Evolutionary conservation across 2,113 vertebrate species (phyloP).

Genomic region (Lanius ludovicianus): DNA sequence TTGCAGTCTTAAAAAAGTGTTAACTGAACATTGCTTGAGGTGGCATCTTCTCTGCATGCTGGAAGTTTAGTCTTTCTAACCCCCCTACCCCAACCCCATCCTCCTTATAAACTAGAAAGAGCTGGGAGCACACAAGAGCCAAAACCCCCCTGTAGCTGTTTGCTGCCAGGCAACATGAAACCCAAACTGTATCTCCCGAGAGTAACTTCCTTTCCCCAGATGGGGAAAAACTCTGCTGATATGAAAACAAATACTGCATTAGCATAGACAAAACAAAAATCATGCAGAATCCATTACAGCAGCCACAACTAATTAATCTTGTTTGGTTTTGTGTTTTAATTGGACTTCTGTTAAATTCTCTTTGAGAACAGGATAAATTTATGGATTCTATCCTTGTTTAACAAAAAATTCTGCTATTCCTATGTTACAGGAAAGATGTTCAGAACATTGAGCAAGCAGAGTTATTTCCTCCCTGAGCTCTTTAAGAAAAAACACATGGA

Average conservation of each 20-base stretch:
- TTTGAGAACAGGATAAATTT: not conserved
- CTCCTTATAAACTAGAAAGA: not conserved
- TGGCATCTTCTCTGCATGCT: not conserved
- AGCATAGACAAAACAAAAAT: slow-evolving; percentile 43
- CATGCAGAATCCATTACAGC: slow-evolving; percentile 33
- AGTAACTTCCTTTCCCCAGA: not conserved
- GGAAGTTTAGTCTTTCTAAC: not conserved
- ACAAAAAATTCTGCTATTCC: not conserved
- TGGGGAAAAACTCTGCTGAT: slow-evolving; percentile 9
- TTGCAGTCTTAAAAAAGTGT: not conserved
- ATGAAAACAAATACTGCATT: not conserved
- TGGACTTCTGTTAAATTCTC: slow-evolving; percentile 16
- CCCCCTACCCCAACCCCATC: not conserved
- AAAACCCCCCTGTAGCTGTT: not conserved
- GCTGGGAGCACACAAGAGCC: not conserved
- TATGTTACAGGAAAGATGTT: not conserved
- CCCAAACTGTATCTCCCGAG: not conserved
- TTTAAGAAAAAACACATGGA: not conserved
- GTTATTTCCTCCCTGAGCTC: not conserved
- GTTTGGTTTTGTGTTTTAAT: not conserved
- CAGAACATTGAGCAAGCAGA: not conserved
- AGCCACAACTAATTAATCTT: slow-evolving; percentile 26
- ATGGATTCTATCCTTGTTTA: not conserved
- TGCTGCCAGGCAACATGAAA: slow-evolving; percentile 3
- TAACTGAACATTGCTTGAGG: not conserved